Conservation (phyloP, 2,113 vertebrate species). For the Rhabdornis inornatus region DNA sequence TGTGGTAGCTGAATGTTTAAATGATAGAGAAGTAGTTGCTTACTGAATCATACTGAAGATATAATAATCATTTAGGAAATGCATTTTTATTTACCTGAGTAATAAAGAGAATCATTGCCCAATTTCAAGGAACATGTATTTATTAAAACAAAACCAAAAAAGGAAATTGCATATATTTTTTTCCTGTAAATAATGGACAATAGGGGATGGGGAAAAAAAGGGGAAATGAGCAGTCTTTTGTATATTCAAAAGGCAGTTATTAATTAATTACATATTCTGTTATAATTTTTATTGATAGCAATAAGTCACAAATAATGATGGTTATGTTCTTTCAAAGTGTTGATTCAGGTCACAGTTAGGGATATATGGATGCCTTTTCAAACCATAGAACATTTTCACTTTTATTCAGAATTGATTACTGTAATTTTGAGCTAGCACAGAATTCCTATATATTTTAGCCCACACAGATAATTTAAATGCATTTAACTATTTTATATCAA, state of each 20-base stretch:
- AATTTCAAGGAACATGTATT: neutral
- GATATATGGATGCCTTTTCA: neutral
- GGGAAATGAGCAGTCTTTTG: rapidly evolving
- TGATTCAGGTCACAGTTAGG: neutral
- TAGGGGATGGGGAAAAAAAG: rapidly evolving
- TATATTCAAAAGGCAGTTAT: neutral
- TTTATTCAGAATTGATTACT: neutral
- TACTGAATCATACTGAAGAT: neutral
- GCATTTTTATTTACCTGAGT: neutral
- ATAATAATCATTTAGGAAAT: neutral
- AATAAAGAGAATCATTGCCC: neutral
- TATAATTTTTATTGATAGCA: neutral
- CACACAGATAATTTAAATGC: neutral
- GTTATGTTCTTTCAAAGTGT: neutral
- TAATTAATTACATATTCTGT: neutral
- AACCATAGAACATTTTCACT: neutral
- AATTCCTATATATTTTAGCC: neutral
- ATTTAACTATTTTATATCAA: neutral
- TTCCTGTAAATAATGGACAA: neutral
- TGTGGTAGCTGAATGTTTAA: neutral
- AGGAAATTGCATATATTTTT: neutral
- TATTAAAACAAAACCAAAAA: neutral
- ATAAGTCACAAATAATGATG: neutral
- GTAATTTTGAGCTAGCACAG: neutral
- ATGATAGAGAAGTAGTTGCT: neutral